Evolutionary conservation across 2,797 vertebrate species (phyloP).

Genomic region (Eremophila alpestris): DNA sequence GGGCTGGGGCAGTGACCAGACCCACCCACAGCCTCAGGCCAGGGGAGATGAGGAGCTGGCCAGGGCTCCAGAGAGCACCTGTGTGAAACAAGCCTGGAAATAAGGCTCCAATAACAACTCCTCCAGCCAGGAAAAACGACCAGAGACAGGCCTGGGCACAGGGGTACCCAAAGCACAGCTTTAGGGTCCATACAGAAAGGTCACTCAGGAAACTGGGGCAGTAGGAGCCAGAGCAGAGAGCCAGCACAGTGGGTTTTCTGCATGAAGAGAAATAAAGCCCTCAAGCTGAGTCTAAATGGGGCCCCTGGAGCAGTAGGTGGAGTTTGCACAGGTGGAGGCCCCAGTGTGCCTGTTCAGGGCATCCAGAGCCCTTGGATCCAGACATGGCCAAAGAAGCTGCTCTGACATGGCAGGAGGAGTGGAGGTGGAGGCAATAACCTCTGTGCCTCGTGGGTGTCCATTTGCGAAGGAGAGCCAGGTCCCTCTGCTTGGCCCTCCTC

Average conservation of each 20-base stretch:
- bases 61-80: neutral
- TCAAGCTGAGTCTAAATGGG: neutral
- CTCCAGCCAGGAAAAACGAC: neutral
- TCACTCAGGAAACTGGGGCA: neutral
- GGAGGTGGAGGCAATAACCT: neutral
- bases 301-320: neutral
- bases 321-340: neutral
- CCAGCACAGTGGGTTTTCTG: neutral
- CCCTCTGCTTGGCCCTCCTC: neutral
- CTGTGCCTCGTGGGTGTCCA: accelerated
- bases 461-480: neutral
- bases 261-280: accelerated
- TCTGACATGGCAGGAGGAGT: accelerated
- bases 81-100: neutral
- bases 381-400: neutral
- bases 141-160: neutral
- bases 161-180: neutral
- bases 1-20: neutral
- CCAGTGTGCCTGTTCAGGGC: neutral
- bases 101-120: neutral
- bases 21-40: neutral
- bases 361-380: neutral
- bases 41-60: neutral
- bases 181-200: neutral
- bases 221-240: neutral